Evolutionary conservation across 30 jellyfish, hydroid and myxozoan species (phyloP).

Genomic region (Aurelia sp.): DNA sequence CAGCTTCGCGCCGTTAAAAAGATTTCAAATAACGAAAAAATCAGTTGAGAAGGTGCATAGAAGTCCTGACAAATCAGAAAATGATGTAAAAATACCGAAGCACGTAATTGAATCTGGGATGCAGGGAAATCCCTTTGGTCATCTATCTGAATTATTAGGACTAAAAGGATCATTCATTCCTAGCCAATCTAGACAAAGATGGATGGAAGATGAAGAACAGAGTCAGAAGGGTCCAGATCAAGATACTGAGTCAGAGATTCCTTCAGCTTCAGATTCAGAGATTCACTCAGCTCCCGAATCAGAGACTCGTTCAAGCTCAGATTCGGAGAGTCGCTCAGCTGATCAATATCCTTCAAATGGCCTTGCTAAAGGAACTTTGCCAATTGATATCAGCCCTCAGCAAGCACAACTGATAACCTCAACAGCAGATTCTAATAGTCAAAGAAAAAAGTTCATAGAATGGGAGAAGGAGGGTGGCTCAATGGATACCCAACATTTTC

Average conservation of each 20-base stretch:
- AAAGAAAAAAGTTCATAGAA: slow-evolving; percentile 36
- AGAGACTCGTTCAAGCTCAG: not conserved
- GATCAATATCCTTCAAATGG: not conserved
- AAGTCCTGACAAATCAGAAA: not conserved
- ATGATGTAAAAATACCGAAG: slow-evolving; percentile 21
- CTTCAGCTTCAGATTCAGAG: not conserved
- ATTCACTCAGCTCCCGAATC: not conserved
- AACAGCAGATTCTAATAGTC: slow-evolving; percentile 33
- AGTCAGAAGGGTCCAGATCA: not conserved
- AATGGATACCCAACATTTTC: slow-evolving; percentile 58
- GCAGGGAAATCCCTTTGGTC: slow-evolving; percentile 51
- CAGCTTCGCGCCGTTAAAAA: not conserved
- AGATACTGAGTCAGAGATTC: not conserved
- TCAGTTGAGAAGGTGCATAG: not conserved
- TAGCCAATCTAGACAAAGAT: slow-evolving; percentile 47
- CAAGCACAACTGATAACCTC: slow-evolving; percentile 45
- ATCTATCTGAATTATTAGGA: slow-evolving; percentile 62
- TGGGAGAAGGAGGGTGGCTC: slow-evolving; percentile 73
- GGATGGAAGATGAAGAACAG: slow-evolving; percentile 66
- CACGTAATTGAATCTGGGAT: slow-evolving; percentile 23
- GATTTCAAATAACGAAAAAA: not conserved
- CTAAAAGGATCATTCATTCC: slow-evolving; percentile 64
- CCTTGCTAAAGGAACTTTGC: slow-evolving; percentile 38
- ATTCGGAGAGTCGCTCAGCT: too few species aligned
- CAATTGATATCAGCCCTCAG: slow-evolving; percentile 46